These are phyloP conservation scores for Episyrphus balteatus DNA, from an alignment of 1,140 invertebrate genomes.

Conservation along the genomic window DNA sequence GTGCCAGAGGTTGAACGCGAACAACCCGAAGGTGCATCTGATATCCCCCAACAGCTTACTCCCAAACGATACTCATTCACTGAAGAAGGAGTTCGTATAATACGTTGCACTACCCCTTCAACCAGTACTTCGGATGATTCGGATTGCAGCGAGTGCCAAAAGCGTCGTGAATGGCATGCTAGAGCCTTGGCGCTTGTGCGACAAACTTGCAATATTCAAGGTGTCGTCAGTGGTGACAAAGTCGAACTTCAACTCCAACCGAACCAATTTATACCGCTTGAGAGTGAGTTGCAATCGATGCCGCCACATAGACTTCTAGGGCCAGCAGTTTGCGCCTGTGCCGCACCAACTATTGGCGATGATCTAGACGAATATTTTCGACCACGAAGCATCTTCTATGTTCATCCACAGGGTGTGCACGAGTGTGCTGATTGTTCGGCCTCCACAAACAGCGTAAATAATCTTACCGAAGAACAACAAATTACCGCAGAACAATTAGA, in stretches of 20 bases:
- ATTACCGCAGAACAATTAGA: slow-evolving; percentile 11
- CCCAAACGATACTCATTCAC: slow-evolving; percentile 53
- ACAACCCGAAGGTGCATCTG: not conserved
- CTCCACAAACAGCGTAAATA: slow-evolving; percentile 20
- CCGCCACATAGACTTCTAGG: slow-evolving; percentile 48
- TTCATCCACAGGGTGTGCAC: slow-evolving; percentile 38
- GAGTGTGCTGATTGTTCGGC: slow-evolving; percentile 40
- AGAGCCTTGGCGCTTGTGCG: slow-evolving; percentile 29
- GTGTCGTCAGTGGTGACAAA: slow-evolving; percentile 1
- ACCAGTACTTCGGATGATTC: slow-evolving; percentile 35
- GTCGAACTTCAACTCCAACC: slow-evolving; percentile 32
- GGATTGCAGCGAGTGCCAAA: slow-evolving; percentile 34
- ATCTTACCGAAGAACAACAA: slow-evolving; percentile 3
- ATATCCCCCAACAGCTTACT: slow-evolving; percentile 35
- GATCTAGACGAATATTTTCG: slow-evolving; percentile 48
- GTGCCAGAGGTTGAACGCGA: slow-evolving; percentile 43
- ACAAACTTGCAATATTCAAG: slow-evolving; percentile 36
- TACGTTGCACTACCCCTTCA: slow-evolving; percentile 32
- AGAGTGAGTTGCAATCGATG: slow-evolving; percentile 31
- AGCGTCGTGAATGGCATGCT: slow-evolving; percentile 35
- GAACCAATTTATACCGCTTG: slow-evolving; percentile 26
- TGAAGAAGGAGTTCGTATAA: slow-evolving; percentile 48
- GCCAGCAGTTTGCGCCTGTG: slow-evolving; percentile 52
- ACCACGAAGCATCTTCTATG: slow-evolving; percentile 48
- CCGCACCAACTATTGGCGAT: slow-evolving; percentile 44